Evolutionary conservation across 35 echinoderm and acorn worm genomes (phyloP).

Genomic region (Lytechinus variegatus): DNA sequence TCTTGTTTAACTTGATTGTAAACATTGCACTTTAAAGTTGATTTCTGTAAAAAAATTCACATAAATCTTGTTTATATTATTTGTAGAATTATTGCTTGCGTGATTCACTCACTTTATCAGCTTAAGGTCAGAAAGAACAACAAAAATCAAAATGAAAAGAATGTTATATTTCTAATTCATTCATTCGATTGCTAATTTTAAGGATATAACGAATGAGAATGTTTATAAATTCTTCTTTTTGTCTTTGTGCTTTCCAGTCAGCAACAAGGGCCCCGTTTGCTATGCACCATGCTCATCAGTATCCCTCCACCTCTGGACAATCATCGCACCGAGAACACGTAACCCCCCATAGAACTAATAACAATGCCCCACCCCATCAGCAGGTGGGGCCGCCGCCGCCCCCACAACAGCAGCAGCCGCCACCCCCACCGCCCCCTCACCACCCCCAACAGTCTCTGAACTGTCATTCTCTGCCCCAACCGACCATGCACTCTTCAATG

Average conservation of each 20-base stretch:
- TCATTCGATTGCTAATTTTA: no score
- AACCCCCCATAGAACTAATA: not conserved
- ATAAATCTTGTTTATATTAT: no score
- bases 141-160: no score
- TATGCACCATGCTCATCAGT: conserved; percentile 26
- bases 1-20: no score
- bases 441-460: not conserved
- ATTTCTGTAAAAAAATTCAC: no score
- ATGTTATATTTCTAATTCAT: no score
- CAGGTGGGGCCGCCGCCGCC: not conserved
- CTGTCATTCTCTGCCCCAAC: not conserved
- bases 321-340: not conserved
- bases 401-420: not conserved
- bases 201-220: no score
- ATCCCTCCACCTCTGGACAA: not conserved
- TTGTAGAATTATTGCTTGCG: no score
- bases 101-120: no score
- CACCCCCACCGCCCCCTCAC: not conserved
- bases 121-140: no score
- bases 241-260: not conserved
- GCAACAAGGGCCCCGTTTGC: conserved; percentile 41
- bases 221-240: not conserved
- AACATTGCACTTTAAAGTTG: no score
- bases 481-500: conserved; percentile 40
- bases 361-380: not conserved